These are phyloP conservation scores for Bimastos eiseni DNA, from an alignment of 2,888 invertebrate species.

Conservation along the genomic window DNA sequence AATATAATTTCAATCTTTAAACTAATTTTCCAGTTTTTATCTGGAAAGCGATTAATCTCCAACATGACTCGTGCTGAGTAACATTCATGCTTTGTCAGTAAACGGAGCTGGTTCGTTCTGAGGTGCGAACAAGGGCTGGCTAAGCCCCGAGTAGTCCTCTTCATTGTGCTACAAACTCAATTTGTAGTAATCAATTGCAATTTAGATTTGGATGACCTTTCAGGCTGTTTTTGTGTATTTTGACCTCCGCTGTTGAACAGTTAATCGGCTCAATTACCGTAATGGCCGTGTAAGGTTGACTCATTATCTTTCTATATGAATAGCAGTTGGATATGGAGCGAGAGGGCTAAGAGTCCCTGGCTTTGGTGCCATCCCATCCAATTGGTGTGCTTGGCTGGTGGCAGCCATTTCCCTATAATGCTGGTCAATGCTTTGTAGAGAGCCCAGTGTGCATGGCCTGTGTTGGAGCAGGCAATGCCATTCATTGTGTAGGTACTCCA, in stretches of 20 bases:
- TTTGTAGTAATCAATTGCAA: slow-evolving; percentile 13
- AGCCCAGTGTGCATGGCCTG: neutral
- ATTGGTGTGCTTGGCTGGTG: neutral
- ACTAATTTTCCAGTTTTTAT: neutral
- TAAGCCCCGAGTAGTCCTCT: neutral
- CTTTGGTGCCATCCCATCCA: neutral
- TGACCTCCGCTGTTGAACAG: neutral
- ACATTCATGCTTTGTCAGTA: neutral
- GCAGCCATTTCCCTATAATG: neutral
- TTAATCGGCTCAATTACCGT: neutral
- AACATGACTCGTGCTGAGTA: neutral
- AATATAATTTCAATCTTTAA: neutral
- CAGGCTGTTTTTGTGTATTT: neutral
- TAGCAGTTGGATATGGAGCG: neutral
- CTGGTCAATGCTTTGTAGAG: slow-evolving; percentile 8
- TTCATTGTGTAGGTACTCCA: neutral
- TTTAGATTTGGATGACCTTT: slow-evolving; percentile 13
- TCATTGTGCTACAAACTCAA: neutral
- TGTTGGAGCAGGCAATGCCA: neutral
- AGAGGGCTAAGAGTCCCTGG: neutral
- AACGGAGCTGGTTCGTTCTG: neutral
- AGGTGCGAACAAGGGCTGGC: neutral
- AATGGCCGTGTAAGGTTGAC: neutral
- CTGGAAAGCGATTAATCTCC: neutral
- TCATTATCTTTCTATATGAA: slow-evolving; percentile 19